phyloP scores from a whole-genome alignment of 2,797 vertebrate genomes.

The Yasuhikotakia modesta region DNA sequence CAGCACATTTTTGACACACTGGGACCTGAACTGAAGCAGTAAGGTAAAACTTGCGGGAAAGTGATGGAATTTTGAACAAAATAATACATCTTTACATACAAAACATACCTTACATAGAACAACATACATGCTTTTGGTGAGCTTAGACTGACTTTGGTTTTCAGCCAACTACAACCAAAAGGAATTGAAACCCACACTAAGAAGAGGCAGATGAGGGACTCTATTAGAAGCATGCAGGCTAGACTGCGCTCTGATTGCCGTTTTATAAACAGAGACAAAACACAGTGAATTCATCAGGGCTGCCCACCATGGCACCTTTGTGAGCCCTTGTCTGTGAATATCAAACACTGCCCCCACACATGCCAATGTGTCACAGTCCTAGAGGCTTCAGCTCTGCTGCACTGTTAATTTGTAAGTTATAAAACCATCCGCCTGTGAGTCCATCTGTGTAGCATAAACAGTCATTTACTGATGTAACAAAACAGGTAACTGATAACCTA shows the following conservation, averaged over 20 bases:
- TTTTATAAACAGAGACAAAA: not conserved
- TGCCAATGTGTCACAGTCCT: conserved; percentile 1
- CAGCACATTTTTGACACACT: too few relatives aligned
- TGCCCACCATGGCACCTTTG: not conserved
- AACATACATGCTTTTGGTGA: too few relatives aligned
- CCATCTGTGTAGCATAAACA: conserved; percentile 34
- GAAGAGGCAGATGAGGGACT: not conserved
- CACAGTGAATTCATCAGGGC: conserved; percentile 9
- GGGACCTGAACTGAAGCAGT: too few relatives aligned
- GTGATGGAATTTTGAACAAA: too few relatives aligned
- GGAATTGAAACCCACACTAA: conserved; percentile 19
- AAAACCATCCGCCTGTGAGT: conserved; percentile 29
- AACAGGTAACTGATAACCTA: not conserved
- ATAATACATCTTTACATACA: too few relatives aligned
- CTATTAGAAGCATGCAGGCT: too few relatives aligned
- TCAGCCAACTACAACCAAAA: conserved; percentile 25
- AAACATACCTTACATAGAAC: too few relatives aligned
- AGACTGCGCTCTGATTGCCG: too few relatives aligned
- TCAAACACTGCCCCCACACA: not conserved
- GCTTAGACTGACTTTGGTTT: conserved; percentile 1
- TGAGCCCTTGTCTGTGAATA: not conserved
- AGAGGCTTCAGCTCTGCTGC: not conserved
- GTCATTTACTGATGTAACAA: not conserved
- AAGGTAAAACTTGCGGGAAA: too few relatives aligned
- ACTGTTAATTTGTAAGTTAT: conserved; percentile 8